A percentile compares a stretch with the other conserved stretches of the same genome.
These are phyloP conservation scores for Sisor rabdophorus DNA, from an alignment of 2,113 vertebrate species.

Conservation along the genomic window DNA sequence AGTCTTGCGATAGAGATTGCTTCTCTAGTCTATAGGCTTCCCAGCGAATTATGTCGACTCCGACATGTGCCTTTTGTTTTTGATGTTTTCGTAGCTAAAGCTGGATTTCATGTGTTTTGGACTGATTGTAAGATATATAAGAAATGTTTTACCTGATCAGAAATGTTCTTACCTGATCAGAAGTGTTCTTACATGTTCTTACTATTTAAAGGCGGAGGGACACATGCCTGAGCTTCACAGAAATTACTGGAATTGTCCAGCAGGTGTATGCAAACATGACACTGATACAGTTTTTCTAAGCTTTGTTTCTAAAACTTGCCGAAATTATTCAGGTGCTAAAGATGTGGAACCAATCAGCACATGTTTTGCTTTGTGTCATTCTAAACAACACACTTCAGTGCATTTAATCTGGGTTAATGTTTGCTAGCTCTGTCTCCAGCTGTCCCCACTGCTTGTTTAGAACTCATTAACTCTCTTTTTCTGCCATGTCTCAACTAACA, in stretches of 20 bases:
- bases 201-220: background rate
- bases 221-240: background rate
- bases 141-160: too few relatives aligned
- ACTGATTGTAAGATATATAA: slow-evolving; percentile 3
- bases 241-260: slow-evolving; percentile 18
- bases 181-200: background rate
- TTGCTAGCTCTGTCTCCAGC: background rate
- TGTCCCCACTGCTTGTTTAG: slow-evolving; percentile 28
- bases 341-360: slow-evolving; percentile 6
- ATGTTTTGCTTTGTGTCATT: slow-evolving; percentile 4
- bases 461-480: slow-evolving; percentile 56
- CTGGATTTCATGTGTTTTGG: slow-evolving; percentile 19
- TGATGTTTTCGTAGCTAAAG: slow-evolving; percentile 23
- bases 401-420: background rate
- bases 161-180: too few relatives aligned
- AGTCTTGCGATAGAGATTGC: slow-evolving; percentile 11
- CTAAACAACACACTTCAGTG: slow-evolving; percentile 8
- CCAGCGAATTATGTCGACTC: background rate
- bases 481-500: slow-evolving; percentile 42
- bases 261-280: slow-evolving; percentile 4
- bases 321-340: slow-evolving; percentile 3
- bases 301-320: slow-evolving; percentile 9
- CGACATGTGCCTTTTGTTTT: slow-evolving; percentile 46
- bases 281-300: background rate
- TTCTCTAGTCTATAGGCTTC: slow-evolving; percentile 5